Base-by-base conservation (phyloP, 2,113 vertebrate species). In the Peromyscus polionotus region DNA sequence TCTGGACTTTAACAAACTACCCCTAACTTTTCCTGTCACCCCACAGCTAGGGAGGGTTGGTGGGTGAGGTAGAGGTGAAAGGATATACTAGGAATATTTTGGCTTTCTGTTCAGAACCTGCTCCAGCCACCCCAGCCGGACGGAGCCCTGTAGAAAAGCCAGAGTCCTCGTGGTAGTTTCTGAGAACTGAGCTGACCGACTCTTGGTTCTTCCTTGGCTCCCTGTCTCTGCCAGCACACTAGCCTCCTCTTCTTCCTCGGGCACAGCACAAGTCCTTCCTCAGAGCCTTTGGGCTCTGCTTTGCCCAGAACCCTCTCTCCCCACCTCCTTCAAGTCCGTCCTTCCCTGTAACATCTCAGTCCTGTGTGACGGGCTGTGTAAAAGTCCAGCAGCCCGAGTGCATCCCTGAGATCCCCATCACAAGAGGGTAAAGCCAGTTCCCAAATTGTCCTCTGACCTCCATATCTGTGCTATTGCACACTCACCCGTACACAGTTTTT, bases 141-240 rank as follows among this genome's bases (percentile, higher is more conserved):
- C 54, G 33, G 19, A 39, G 39, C 45, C 24, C 84, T 11, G 61
- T 33, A 51, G 87, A 83, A 87, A 54, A 89, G 45, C 4, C 48
- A 87, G 45, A 83, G 33, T 7, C 48, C 11, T 91, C 54, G 2
- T 0, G 3, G 1, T 54, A 57, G 54, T 9, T 54, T 6, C 13
- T 88, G 28, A 89, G 45, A 17, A 77, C 33, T 5, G 1, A 28
- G 2, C 7, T 45, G 36, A 3, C 45, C 54, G 17, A 22, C 31
- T 13, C 31, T 0, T 20, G 4, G 0, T 51, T 36, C 10, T 31
- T 33, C 77, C 13, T 12, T 8, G 39, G 22, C 57, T 70, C 26
- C 31, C 63, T 36, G 54, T 48, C n/a, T 65, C 63, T 3, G 6
- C 63, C 0, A 1, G 12, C 1, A 7, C 9, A 1, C 42, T 31